Percentiles rank a stretch among this genome's conserved stretches.
phyloP scores from a whole-genome alignment of 1,140 invertebrate species.

The Hyles vespertilio region DNA sequence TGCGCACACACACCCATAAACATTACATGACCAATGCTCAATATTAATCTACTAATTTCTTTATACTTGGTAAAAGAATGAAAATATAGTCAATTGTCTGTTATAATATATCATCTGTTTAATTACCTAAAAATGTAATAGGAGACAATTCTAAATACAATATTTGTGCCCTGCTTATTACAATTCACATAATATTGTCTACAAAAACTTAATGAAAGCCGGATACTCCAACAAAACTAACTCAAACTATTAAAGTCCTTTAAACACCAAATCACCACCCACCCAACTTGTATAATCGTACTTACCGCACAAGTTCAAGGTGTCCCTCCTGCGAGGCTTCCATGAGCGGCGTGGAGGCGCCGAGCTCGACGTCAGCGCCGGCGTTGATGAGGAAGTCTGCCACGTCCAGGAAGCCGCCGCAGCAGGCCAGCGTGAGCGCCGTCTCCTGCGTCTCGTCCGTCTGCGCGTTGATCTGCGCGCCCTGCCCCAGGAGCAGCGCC shows the following conservation, averaged over 20 bases:
- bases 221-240: too few relatives aligned
- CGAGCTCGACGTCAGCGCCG: constrained; percentile 96
- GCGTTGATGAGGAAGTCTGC: constrained; percentile 97
- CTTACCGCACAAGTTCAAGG: constrained; percentile 88
- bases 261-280: too few relatives aligned
- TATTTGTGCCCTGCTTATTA: too few relatives aligned
- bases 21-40: background rate
- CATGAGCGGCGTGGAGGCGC: constrained; percentile 98
- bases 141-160: too few relatives aligned
- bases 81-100: too few relatives aligned
- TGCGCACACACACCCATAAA: constrained; percentile 34
- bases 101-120: too few relatives aligned
- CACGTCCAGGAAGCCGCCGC: constrained; percentile 98
- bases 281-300: background rate
- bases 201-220: too few relatives aligned
- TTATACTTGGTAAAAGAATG: too few relatives aligned
- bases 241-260: too few relatives aligned
- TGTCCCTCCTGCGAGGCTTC: constrained; percentile 99
- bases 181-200: too few relatives aligned
- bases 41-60: too few relatives aligned
- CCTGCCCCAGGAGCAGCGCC: constrained; percentile 92
- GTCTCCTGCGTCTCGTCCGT: constrained; percentile 99
- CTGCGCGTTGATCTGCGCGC: constrained; percentile 97
- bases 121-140: too few relatives aligned
- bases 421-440: constrained; percentile 96